phyloP scores from a whole-genome alignment of 2,888 invertebrate species.

The Alsophila aescularia region DNA sequence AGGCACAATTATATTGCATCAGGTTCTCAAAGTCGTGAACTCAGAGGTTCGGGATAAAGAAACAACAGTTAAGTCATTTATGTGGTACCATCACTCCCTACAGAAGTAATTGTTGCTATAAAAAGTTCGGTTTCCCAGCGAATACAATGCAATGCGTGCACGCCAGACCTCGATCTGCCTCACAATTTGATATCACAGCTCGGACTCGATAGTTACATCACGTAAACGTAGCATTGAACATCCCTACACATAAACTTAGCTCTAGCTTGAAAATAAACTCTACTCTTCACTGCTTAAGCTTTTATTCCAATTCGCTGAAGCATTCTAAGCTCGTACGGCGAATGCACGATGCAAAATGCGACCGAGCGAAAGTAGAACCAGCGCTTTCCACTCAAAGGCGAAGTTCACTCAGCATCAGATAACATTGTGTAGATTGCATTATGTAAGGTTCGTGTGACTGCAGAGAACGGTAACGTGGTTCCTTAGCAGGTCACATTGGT shows the following conservation, averaged over 20 bases:
- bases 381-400: conserved; percentile 58
- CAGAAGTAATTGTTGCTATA: conserved; percentile 50
- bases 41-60: conserved; percentile 40
- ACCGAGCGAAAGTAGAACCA: conserved; percentile 72
- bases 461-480: conserved; percentile 78
- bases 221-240: conserved; percentile 68
- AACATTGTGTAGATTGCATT: conserved; percentile 73
- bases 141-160: conserved; percentile 55
- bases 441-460: conserved; percentile 76
- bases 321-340: conserved; percentile 51
- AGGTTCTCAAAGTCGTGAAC: conserved; percentile 36
- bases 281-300: conserved; percentile 48
- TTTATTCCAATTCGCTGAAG: conserved; percentile 43
- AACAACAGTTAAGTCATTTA: conserved; percentile 52
- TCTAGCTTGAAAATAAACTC: conserved; percentile 44
- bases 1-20: conserved; percentile 22
- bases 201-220: conserved; percentile 75
- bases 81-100: conserved; percentile 41
- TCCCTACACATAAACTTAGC: conserved; percentile 46
- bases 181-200: conserved; percentile 65
- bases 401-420: conserved; percentile 58
- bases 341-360: conserved; percentile 54
- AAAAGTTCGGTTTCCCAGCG: conserved; percentile 57
- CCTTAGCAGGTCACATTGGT: conserved; percentile 79
- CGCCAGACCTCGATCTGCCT: conserved; percentile 51